Evolutionary conservation across 2,888 invertebrate species (phyloP), one percentile per base, ranked within the genome.

Genomic region (Cyclophora punctaria): DNA sequence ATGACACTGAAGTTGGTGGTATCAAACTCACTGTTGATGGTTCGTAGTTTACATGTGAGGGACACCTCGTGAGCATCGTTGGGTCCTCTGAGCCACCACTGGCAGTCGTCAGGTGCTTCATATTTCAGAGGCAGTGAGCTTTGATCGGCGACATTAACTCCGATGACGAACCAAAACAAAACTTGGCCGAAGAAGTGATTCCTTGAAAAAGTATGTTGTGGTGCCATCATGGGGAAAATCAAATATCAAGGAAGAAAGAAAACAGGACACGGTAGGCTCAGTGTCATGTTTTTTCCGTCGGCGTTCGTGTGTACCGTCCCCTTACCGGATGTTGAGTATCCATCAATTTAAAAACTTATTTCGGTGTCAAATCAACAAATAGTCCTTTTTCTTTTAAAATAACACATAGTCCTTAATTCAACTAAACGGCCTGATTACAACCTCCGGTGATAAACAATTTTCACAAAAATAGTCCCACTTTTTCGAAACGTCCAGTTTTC

Each of bases 1-100:
- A 96, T 95, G 49, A 95, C 94, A 83, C 94, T 95, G 74, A 96
- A 95, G 83, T 96, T 96, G 41, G 95, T 96, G 59, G 94, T 94
- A 80, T 94, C 96, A 75, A 93, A 95, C 78, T 95, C 96, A 88
- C 95, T 95, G 83, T 96, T 95, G 71, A 96, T 94, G 48, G 95
- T 93, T 65, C 96, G 90, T 69, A 96, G 90, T 82, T 94, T 92
- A 84, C 96, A 94, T 56, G 92, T 93, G 58, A 95, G 90, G 20
- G 93, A 92, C 57, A 95, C 94, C 83, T 95, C 94, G 65, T 93
- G 92, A 59, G 89, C 89, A 64, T 83, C 89, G 50, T 89, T 91
- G 58, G 90, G 90, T 70, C 90, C 92, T 60, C 90, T 83, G 43
- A 93, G 75, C 91, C 92, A 92, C 94, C 94, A 94, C 73, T 94